Base-by-base conservation (phyloP, 2,797 vertebrate species). In the Helostoma temminkii region DNA sequence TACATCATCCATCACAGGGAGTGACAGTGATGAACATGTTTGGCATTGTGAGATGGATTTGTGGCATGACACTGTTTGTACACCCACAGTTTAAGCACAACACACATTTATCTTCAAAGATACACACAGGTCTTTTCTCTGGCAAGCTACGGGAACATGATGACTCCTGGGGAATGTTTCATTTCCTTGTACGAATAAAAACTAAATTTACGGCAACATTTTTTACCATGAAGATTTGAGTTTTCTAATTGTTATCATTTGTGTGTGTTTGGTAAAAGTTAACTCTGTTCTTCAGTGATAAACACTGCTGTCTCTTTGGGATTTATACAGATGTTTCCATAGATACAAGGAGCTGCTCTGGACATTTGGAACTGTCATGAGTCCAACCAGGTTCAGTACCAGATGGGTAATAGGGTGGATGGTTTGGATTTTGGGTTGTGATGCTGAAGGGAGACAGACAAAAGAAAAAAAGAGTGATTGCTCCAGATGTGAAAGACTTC, bases 41-140 rank as follows among this genome's bases (percentile, higher is more conserved):
- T 11, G 10, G 69, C 66, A 39, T 76, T 83, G 77, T 86, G 48
- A 78, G 63, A 83, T 72, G 77, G 82, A 82, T 87, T 83, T 87
- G 53, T 79, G 87, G 83, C 63, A 67, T 65, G 76, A 83, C 84
- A 77, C 42, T 67, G 75, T 85, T 82, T 91, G 81, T 76, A 81
- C 84, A 89, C 73, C 66, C 49, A 64, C 64, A 59, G 78, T 78
- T 84, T 79, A 90, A 80, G 75, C 73, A 74, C 61, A 70, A 67
- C 69, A 77, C 60, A 26, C 62, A 57, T 4, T 48, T 19, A 46
- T 54, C 43, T 42, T 43, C 37, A 41, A 28, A 2, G 46, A 34
- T 66, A 64, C 39, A 62, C 24, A 4, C 9, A 21, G 3, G 18
- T 59, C 21, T 39, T 22, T 15, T 60, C 16, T 64, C 32, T 69